Evolutionary conservation across 1,140 invertebrate species (phyloP).

Genomic region (Choristoneura fumiferana): DNA sequence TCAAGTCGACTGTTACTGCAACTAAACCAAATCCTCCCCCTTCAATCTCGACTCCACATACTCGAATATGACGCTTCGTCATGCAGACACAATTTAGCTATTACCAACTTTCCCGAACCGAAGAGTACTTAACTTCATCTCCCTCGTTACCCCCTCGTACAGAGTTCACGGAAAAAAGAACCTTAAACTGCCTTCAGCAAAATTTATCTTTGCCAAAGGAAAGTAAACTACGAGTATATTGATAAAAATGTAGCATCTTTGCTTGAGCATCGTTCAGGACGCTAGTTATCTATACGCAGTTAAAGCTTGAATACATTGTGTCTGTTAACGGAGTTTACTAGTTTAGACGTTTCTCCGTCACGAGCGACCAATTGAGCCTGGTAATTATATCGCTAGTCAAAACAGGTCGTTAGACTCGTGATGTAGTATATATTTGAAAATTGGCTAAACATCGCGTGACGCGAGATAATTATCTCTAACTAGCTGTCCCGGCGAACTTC

Average conservation of each 20-base stretch:
- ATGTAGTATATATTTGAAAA: background rate
- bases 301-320: slow-evolving; percentile 1
- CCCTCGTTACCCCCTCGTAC: background rate
- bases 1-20: no score
- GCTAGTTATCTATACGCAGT: background rate
- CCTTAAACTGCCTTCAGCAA: background rate
- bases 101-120: slow-evolving; percentile 14
- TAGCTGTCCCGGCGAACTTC: no score
- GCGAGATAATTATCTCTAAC: slow-evolving; percentile 1
- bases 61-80: background rate
- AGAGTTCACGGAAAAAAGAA: background rate
- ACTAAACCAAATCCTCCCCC: background rate
- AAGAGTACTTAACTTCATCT: slow-evolving; percentile 15
- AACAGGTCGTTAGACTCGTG: slow-evolving; percentile 8
- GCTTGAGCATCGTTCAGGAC: slow-evolving; percentile 8
- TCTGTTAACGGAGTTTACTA: background rate
- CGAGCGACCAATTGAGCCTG: slow-evolving; percentile 9
- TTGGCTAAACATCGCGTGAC: slow-evolving; percentile 7
- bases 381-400: slow-evolving; percentile 11
- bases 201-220: background rate
- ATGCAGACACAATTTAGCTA: slow-evolving; percentile 14
- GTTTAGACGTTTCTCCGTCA: slow-evolving; percentile 1
- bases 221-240: no score
- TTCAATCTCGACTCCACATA: background rate
- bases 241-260: slow-evolving; percentile 3